phyloP scores from a whole-genome alignment of 2,113 vertebrate species.

The Gasterosteus aculeatus region DNA sequence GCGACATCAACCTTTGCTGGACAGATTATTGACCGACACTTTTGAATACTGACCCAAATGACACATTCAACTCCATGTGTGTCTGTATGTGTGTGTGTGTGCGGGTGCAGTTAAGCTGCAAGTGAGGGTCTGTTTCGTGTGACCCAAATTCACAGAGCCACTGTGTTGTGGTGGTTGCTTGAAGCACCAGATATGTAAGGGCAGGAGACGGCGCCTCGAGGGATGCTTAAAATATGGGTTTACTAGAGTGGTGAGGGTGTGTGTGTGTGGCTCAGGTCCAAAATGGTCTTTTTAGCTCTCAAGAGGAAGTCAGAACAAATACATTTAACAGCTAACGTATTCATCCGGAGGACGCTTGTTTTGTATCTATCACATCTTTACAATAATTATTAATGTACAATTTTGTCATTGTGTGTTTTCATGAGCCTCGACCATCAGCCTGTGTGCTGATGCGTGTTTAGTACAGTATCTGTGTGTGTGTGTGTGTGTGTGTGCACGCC shows the following conservation, averaged over 20 bases:
- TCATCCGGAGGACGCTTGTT: neutral
- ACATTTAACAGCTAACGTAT: conserved; percentile 13
- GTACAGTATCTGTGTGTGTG: conserved; percentile 12
- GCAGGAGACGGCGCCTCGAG: conserved; percentile 46
- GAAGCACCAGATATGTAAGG: conserved; percentile 44
- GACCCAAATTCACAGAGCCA: conserved; percentile 63
- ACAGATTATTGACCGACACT: neutral
- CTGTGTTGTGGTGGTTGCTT: conserved; percentile 52
- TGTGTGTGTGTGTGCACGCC: conserved; percentile 4
- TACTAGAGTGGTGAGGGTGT: conserved; percentile 24
- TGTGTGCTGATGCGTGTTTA: conserved; percentile 23
- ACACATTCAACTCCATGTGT: neutral
- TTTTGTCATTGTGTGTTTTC: conserved; percentile 2
- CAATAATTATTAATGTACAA: neutral
- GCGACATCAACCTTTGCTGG: neutral
- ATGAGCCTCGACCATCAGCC: conserved; percentile 14
- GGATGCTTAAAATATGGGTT: conserved; percentile 42
- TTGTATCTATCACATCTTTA: neutral
- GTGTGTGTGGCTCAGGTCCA: conserved; percentile 1
- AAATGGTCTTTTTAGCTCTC: conserved; percentile 25
- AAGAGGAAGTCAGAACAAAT: conserved; percentile 13
- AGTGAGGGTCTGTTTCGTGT: conserved; percentile 53
- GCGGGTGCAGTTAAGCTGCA: conserved; percentile 1
- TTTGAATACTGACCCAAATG: conserved; percentile 8
- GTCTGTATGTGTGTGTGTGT: conserved; percentile 2